phyloP scores from a whole-genome alignment of 2,888 invertebrate species.

The Melipona bicolor region DNA sequence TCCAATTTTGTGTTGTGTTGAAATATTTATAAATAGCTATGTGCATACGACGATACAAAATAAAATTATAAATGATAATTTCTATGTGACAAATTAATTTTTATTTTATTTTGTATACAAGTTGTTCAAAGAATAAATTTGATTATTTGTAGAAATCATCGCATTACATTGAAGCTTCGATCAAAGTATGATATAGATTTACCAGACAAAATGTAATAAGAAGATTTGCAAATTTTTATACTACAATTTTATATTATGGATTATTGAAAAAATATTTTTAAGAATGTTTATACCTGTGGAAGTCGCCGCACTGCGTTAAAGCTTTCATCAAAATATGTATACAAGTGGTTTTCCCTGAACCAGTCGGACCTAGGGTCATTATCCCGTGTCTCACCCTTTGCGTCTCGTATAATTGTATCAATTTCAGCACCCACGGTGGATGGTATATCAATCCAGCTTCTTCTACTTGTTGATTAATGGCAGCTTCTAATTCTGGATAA shows the following conservation, averaged over 20 bases:
- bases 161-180: conserved; percentile 94
- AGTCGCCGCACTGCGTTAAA: conserved; percentile 92
- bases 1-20: too few relatives aligned
- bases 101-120: background rate
- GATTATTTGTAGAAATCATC: conserved; percentile 91
- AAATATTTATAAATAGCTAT: too few relatives aligned
- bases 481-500: conserved; percentile 94
- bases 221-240: background rate
- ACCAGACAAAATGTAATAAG: too few relatives aligned
- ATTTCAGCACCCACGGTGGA: conserved; percentile 97
- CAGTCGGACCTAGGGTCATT: conserved; percentile 97
- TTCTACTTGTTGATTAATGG: conserved; percentile 93
- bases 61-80: too few relatives aligned
- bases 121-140: background rate
- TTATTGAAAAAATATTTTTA: background rate
- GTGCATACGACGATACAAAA: too few relatives aligned
- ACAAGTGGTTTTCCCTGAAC: conserved; percentile 97
- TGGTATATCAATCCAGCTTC: conserved; percentile 93
- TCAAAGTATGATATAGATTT: conserved; percentile 88
- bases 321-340: conserved; percentile 96
- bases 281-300: conserved; percentile 87
- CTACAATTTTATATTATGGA: conserved; percentile 71
- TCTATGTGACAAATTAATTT: background rate
- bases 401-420: conserved; percentile 98
- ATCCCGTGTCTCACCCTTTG: conserved; percentile 97